A percentile compares a stretch with the other conserved stretches of the same genome.
Evolutionary conservation across 2,888 invertebrate species (phyloP).

Genomic region (Dermolepida albohirtum): DNA sequence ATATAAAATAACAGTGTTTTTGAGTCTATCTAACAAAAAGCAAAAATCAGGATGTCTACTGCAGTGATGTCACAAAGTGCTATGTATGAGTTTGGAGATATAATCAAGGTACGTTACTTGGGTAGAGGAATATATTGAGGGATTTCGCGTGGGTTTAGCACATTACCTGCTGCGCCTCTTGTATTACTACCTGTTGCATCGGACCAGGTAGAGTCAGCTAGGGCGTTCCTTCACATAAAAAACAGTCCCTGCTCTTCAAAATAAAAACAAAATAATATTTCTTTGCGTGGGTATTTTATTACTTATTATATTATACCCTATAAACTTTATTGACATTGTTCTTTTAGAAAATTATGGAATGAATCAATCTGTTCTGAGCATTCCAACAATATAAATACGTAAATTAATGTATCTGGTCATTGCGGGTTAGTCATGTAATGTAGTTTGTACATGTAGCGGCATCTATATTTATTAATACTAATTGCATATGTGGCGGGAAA

Average conservation of each 20-base stretch:
- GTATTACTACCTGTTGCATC: slow-evolving; percentile 31
- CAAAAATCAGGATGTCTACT: slow-evolving; percentile 74
- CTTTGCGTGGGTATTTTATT: slow-evolving; percentile 42
- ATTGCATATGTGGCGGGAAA: slow-evolving; percentile 20
- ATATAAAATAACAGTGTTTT: slow-evolving; percentile 41
- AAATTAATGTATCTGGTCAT: neutral
- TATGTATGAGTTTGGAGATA: slow-evolving; percentile 81
- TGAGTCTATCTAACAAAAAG: slow-evolving; percentile 15
- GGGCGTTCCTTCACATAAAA: slow-evolving; percentile 19
- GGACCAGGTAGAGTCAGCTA: slow-evolving; percentile 24
- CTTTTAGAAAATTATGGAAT: neutral
- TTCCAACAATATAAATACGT: neutral
- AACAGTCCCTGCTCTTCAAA: slow-evolving; percentile 19
- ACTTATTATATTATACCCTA: slow-evolving; percentile 16
- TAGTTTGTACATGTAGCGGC: slow-evolving; percentile 8
- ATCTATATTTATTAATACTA: slow-evolving; percentile 8
- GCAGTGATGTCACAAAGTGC: slow-evolving; percentile 82
- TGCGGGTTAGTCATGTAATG: slow-evolving; percentile 15
- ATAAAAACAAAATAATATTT: slow-evolving; percentile 17
- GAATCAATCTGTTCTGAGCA: too few species aligned
- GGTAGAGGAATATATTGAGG: slow-evolving; percentile 13
- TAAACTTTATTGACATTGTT: neutral
- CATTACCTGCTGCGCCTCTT: slow-evolving; percentile 26
- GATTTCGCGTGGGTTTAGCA: slow-evolving; percentile 14
- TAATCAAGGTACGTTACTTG: slow-evolving; percentile 73